A percentile compares a stretch with the other conserved stretches of the same genome.
These are phyloP conservation scores for Mycetomoellerius zeteki DNA, from an alignment of 1,140 invertebrate genomes.

Conservation along the genomic window DNA sequence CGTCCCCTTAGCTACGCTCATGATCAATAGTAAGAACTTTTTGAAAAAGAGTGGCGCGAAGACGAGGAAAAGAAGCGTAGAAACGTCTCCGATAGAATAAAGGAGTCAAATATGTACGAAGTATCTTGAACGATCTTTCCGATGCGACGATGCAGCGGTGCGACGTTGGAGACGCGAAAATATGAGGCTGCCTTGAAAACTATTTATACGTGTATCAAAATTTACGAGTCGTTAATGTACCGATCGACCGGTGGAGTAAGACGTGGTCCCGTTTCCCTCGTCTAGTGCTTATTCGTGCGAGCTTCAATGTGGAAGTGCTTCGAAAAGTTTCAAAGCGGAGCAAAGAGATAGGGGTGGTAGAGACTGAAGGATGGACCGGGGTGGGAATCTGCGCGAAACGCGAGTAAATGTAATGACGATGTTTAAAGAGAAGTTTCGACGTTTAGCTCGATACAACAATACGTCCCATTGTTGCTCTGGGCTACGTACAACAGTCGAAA, in stretches of 20 bases:
- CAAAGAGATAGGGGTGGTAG: conserved; percentile 40
- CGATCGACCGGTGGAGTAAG: neutral
- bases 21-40: conserved; percentile 10
- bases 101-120: neutral
- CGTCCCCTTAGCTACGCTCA: too few relatives aligned
- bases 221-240: conserved; percentile 52
- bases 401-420: conserved; percentile 62
- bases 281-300: neutral
- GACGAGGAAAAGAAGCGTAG: neutral
- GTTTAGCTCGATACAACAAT: conserved; percentile 62
- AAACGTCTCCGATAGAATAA: neutral
- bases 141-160: neutral
- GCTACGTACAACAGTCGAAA: conserved; percentile 56
- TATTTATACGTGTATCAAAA: conserved; percentile 49
- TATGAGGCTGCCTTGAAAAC: conserved; percentile 23
- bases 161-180: conserved; percentile 30
- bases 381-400: conserved; percentile 30
- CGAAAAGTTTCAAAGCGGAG: conserved; percentile 42
- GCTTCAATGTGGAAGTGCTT: neutral
- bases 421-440: conserved; percentile 62
- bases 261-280: neutral
- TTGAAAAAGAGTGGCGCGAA: neutral
- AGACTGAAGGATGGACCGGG: conserved; percentile 23
- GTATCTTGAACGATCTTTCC: conserved; percentile 26
- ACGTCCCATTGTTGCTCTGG: conserved; percentile 58